phyloP scores from a whole-genome alignment of 2,888 invertebrate species.

The Meghimatium bilineatum region DNA sequence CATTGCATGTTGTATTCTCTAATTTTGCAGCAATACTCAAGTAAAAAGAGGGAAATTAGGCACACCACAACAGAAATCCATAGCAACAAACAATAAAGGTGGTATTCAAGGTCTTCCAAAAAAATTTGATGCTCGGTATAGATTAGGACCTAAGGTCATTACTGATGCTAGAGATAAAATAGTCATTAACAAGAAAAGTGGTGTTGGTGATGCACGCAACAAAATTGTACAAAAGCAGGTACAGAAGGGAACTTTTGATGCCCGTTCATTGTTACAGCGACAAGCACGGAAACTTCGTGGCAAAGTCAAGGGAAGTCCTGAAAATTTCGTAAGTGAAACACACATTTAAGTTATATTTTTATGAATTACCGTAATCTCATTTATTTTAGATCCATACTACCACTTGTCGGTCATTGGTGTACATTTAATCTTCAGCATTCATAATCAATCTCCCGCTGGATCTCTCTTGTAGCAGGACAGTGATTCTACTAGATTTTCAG shows the following conservation, averaged over 20 bases:
- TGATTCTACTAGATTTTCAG: too few relatives aligned
- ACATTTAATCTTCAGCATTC: too few relatives aligned
- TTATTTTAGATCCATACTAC: too few relatives aligned
- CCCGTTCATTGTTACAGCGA: conserved; percentile 58
- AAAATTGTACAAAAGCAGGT: conserved; percentile 55
- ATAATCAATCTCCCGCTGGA: too few relatives aligned
- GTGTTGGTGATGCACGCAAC: conserved; percentile 54
- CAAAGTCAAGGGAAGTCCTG: neutral
- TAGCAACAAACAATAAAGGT: neutral
- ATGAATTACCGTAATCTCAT: neutral
- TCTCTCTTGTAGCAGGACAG: too few relatives aligned
- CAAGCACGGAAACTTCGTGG: conserved; percentile 47
- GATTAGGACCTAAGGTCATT: conserved; percentile 45
- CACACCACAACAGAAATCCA: neutral
- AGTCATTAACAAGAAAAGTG: conserved; percentile 49
- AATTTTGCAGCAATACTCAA: conserved; percentile 7
- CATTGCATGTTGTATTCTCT: neutral
- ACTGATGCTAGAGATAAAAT: conserved; percentile 54
- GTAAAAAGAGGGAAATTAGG: conserved; percentile 1
- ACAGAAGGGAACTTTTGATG: conserved; percentile 61
- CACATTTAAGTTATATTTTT: neutral
- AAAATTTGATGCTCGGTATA: conserved; percentile 48
- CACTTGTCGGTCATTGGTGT: too few relatives aligned
- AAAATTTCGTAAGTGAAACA: conserved; percentile 28
- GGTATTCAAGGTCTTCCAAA: neutral